A percentile compares a stretch with the other conserved stretches of the same genome.
Conservation (phyloP, 2,888 invertebrate genomes). For the Byasa hedistus region DNA sequence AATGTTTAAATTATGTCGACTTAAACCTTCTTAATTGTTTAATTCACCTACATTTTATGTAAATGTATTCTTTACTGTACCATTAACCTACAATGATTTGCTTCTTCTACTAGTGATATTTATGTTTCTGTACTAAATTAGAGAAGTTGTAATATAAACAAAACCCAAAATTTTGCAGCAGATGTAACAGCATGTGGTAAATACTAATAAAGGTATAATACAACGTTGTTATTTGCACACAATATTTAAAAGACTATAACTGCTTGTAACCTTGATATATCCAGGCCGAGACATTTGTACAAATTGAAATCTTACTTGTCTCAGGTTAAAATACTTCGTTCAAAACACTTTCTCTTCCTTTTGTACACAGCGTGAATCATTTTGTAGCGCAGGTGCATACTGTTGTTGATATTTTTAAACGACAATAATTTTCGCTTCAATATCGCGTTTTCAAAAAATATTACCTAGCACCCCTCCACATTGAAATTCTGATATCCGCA, state of each 20-base stretch:
- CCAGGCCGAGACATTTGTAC: background rate
- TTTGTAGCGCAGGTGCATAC: background rate
- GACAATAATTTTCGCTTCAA: background rate
- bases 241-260: background rate
- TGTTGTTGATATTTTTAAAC: background rate
- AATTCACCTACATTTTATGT: background rate
- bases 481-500: constrained; percentile 89
- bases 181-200: background rate
- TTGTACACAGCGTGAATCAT: background rate
- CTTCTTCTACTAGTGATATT: background rate
- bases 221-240: background rate
- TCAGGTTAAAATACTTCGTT: background rate
- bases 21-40: constrained; percentile 2
- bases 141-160: background rate
- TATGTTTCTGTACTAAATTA: background rate
- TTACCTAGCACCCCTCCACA: constrained; percentile 89
- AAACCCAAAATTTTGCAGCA: background rate
- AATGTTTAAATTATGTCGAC: background rate
- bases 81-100: background rate
- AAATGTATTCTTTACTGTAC: background rate
- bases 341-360: background rate
- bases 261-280: background rate
- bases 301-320: background rate
- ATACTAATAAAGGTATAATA: background rate
- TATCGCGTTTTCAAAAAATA: background rate